Evolutionary conservation across 35 echinoderm and acorn worm genomes (phyloP).

Genomic region (Apostichopus japonicus): DNA sequence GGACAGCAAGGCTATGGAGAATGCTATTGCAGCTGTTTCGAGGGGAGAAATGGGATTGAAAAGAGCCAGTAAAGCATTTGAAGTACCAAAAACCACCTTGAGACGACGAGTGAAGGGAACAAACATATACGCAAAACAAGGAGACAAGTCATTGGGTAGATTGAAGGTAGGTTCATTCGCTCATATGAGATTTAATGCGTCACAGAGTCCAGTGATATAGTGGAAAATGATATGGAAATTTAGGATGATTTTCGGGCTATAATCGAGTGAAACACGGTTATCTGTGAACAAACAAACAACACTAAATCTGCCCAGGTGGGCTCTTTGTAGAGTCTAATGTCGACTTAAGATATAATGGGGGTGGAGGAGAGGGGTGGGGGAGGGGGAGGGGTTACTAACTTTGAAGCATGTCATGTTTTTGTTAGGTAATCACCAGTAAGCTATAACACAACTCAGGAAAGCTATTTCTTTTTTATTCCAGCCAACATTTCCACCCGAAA

Average conservation of each 20-base stretch:
- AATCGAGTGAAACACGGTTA: not conserved
- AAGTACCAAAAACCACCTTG: not conserved
- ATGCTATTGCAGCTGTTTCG: not conserved
- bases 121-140: constrained; percentile 39
- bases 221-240: not conserved
- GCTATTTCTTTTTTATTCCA: constrained; percentile 19
- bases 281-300: not conserved
- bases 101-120: not conserved
- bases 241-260: not conserved
- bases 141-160: constrained; percentile 10
- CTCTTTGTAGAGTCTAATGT: no score
- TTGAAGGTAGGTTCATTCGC: constrained; percentile 14
- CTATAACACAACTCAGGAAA: not conserved
- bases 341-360: no score
- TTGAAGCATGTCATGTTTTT: not conserved
- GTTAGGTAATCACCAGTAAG: not conserved
- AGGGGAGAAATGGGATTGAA: constrained; percentile 15
- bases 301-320: not conserved
- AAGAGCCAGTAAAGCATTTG: not conserved
- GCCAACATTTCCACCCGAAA: not conserved
- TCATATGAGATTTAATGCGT: not conserved
- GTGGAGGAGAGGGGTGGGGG: no score
- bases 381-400: not conserved
- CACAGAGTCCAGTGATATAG: not conserved
- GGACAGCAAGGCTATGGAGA: constrained; percentile 12